Evolutionary conservation across 2,888 invertebrate species (phyloP).

Genomic region (Cerceris rybyensis): DNA sequence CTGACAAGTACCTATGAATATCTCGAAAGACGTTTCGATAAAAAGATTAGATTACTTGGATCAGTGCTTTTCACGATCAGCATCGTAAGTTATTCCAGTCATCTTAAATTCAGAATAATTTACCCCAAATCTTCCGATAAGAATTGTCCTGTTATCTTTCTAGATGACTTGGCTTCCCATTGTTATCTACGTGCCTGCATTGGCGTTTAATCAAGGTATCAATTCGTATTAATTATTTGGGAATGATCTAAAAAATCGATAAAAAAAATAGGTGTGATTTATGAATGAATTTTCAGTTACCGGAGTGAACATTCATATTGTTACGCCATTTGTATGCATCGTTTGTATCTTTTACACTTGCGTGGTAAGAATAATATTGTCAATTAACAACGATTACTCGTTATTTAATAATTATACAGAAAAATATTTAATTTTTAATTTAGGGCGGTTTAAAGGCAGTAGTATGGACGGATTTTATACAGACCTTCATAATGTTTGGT

Average conservation of each 20-base stretch:
- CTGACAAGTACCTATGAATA: conserved; percentile 93
- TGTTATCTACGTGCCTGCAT: conserved; percentile 89
- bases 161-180: conserved; percentile 91
- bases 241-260: not conserved
- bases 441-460: conserved; percentile 92
- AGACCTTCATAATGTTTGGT: conserved; percentile 89
- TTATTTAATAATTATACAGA: conserved; percentile 21
- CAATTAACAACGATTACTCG: conserved; percentile 6
- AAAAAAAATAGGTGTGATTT: not conserved
- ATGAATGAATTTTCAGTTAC: conserved; percentile 86
- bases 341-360: conserved; percentile 95
- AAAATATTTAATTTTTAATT: conserved; percentile 17
- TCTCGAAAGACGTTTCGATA: conserved; percentile 88
- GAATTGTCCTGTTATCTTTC: conserved; percentile 69
- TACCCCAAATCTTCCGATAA: not conserved
- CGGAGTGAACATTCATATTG: conserved; percentile 90
- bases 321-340: conserved; percentile 91
- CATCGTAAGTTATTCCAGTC: conserved; percentile 83
- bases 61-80: conserved; percentile 87
- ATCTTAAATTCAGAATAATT: not conserved
- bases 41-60: conserved; percentile 87
- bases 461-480: conserved; percentile 92
- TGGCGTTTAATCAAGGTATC: conserved; percentile 91
- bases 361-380: conserved; percentile 83
- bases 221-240: not conserved